Evolutionary conservation across 2,888 invertebrate species (phyloP).

Genomic region (Apeira syringaria): DNA sequence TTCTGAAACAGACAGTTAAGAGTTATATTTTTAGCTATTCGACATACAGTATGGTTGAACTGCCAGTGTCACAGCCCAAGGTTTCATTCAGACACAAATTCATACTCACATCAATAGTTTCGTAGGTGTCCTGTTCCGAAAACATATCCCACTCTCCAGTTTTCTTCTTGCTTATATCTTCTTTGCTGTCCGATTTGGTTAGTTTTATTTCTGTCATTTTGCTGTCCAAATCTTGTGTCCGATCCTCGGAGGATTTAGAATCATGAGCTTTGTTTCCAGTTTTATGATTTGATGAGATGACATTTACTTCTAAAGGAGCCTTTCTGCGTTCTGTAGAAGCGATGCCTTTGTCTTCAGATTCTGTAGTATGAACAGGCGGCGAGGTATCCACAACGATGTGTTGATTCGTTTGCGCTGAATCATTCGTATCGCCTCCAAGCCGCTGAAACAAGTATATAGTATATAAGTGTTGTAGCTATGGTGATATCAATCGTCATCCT

Average conservation of each 20-base stretch:
- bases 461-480: too few relatives aligned
- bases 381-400: not conserved
- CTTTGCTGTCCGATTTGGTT: not conserved
- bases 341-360: not conserved
- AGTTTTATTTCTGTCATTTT: not conserved
- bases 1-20: conserved; percentile 51
- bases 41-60: too few relatives aligned
- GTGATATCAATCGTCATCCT: too few relatives aligned
- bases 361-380: not conserved
- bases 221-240: not conserved
- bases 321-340: not conserved
- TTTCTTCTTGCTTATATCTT: conserved; percentile 1
- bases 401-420: conserved; percentile 43
- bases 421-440: conserved; percentile 17
- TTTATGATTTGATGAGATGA: not conserved
- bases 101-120: conserved; percentile 59
- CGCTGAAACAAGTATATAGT: conserved; percentile 23
- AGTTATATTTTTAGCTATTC: too few relatives aligned
- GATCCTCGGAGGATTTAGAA: not conserved
- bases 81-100: too few relatives aligned
- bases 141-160: conserved; percentile 92
- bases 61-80: too few relatives aligned
- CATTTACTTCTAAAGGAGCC: not conserved
- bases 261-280: not conserved
- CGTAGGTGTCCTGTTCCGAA: conserved; percentile 94